A percentile compares a stretch with the other conserved stretches of the same genome.
These are phyloP conservation scores for Chelon labrosus DNA, from an alignment of 2,797 vertebrate genomes.

Conservation along the genomic window DNA sequence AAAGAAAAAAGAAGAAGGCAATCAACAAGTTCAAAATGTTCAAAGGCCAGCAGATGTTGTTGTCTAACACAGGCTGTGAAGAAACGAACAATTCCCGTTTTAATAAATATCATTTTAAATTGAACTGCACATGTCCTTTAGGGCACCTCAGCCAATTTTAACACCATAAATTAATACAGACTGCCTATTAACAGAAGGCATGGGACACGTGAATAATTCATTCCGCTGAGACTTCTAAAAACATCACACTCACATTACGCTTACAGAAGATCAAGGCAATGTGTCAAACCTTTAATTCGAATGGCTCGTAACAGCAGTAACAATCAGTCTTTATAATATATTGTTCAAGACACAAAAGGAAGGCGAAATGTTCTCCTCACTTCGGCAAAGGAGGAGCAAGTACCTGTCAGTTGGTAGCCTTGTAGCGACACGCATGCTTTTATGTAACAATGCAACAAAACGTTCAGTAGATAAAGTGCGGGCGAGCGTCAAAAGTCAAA, in stretches of 20 bases:
- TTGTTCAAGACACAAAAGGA: slow-evolving; percentile 28
- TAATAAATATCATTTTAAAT: slow-evolving; percentile 59
- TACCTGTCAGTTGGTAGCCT: neutral
- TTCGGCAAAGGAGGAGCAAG: slow-evolving; percentile 34
- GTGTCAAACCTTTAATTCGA: slow-evolving; percentile 33
- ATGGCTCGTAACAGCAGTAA: slow-evolving; percentile 57
- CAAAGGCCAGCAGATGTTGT: slow-evolving; percentile 19
- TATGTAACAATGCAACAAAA: slow-evolving; percentile 19
- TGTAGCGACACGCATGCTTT: slow-evolving; percentile 15
- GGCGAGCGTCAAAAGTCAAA: slow-evolving; percentile 77
- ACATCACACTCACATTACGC: slow-evolving; percentile 39
- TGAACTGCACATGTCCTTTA: slow-evolving; percentile 43
- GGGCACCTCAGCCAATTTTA: slow-evolving; percentile 42
- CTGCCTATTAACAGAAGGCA: slow-evolving; percentile 45
- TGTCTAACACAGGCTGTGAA: slow-evolving; percentile 20
- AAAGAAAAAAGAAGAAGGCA: slow-evolving; percentile 2
- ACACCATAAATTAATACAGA: slow-evolving; percentile 57
- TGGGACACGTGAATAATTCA: slow-evolving; percentile 57
- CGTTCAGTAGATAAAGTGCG: slow-evolving; percentile 2
- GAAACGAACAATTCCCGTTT: slow-evolving; percentile 35
- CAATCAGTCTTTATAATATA: slow-evolving; percentile 28
- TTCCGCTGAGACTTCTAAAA: slow-evolving; percentile 33
- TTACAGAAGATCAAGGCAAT: slow-evolving; percentile 34
- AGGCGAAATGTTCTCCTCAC: slow-evolving; percentile 23
- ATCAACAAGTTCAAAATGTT: slow-evolving; percentile 23